These are phyloP conservation scores for Austrolebias charrua DNA, from an alignment of 2,797 vertebrate genomes.

Conservation along the genomic window DNA sequence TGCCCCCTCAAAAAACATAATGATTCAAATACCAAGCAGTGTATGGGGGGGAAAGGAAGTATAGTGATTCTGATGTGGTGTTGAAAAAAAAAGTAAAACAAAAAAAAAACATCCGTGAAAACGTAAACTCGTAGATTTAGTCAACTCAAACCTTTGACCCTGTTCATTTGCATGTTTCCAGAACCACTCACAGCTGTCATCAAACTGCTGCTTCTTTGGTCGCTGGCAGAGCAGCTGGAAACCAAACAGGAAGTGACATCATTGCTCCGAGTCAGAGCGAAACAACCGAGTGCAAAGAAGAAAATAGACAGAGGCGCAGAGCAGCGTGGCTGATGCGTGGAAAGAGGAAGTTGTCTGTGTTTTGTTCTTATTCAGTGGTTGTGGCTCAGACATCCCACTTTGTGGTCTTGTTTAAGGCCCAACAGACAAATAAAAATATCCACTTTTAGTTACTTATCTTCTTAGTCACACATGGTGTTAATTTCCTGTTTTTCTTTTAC, in stretches of 20 bases:
- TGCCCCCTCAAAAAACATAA: not conserved
- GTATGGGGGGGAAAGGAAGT: conserved; percentile 5
- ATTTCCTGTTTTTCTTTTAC: conserved; percentile 31
- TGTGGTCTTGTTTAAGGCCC: conserved; percentile 73
- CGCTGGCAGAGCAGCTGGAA: conserved; percentile 57
- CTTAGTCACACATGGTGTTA: conserved; percentile 45
- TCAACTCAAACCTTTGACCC: conserved; percentile 59
- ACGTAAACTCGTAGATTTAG: conserved; percentile 44
- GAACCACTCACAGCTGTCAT: conserved; percentile 70
- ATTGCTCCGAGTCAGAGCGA: conserved; percentile 55
- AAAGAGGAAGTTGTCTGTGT: conserved; percentile 81
- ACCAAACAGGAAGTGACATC: conserved; percentile 83
- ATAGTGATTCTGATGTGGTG: conserved; percentile 21
- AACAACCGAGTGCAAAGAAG: conserved; percentile 65
- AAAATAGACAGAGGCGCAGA: conserved; percentile 51
- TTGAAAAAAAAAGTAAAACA: not conserved
- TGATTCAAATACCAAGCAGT: conserved; percentile 12
- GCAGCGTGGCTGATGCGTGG: conserved; percentile 66
- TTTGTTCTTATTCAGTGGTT: conserved; percentile 63
- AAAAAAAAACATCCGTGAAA: conserved; percentile 40
- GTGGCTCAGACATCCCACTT: conserved; percentile 68
- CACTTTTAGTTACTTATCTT: conserved; percentile 71
- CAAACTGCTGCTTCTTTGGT: conserved; percentile 60
- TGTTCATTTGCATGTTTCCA: conserved; percentile 73
- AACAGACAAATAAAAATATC: conserved; percentile 73